Percentiles rank a stretch among this genome's conserved stretches.
Conservation (phyloP, 2,797 vertebrate genomes). For the Chaetophractus vellerosus region DNA sequence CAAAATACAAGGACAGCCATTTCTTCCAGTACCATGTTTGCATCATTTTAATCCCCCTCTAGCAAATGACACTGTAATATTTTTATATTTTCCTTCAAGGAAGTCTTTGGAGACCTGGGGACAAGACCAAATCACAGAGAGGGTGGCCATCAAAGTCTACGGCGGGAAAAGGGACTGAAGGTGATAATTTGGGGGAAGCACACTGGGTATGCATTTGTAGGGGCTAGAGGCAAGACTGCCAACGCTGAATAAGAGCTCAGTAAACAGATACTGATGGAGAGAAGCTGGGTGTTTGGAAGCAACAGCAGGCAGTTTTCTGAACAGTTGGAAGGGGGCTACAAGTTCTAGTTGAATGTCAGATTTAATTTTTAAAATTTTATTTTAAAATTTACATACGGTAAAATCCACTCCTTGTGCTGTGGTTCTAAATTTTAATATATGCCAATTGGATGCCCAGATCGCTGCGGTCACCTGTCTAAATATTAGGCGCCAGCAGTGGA, state of each 20-base stretch:
- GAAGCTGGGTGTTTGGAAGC: not conserved
- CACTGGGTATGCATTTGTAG: not conserved
- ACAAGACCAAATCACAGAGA: not conserved
- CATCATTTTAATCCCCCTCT: not conserved
- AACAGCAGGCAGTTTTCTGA: not conserved
- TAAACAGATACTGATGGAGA: not conserved
- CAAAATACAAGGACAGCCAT: not conserved
- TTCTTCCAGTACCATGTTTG: not conserved
- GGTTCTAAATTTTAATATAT: constrained; percentile 35
- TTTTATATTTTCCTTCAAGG: not conserved
- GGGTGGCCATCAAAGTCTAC: not conserved
- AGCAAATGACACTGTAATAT: not conserved
- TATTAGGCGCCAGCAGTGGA: constrained; percentile 31
- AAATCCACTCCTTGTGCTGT: not conserved
- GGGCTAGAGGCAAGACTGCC: not conserved
- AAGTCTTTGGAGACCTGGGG: not conserved
- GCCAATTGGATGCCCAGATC: not conserved
- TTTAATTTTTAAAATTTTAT: not conserved
- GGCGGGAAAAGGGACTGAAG: not conserved
- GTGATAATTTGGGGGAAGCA: not conserved
- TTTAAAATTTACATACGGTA: constrained; percentile 30
- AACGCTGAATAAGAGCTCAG: not conserved
- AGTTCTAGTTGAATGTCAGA: constrained; percentile 50
- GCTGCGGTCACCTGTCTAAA: constrained; percentile 11
- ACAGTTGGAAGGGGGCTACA: not conserved